phyloP scores from a whole-genome alignment of 2,888 invertebrate genomes.

The Micropterix aruncella region DNA sequence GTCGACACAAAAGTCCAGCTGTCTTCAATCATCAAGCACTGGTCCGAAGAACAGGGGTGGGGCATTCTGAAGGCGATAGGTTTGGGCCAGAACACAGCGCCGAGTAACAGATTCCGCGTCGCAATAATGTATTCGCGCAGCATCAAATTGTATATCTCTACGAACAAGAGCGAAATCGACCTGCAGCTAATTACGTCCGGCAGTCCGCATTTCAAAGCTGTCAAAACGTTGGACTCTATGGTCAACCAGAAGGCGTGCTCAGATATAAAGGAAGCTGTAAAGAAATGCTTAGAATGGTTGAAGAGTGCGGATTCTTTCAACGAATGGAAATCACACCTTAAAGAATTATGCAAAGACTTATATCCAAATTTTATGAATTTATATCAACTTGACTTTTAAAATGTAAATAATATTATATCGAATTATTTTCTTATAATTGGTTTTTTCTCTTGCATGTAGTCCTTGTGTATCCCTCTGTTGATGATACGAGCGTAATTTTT shows the following conservation, averaged over 20 bases:
- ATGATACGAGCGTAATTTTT: too few relatives aligned
- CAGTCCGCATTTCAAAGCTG: background rate
- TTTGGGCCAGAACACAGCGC: conserved; percentile 9
- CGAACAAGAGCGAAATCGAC: background rate
- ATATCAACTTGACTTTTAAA: background rate
- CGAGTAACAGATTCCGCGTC: conserved; percentile 1
- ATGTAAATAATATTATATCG: background rate
- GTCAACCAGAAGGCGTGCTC: conserved; percentile 8
- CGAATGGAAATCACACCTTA: background rate
- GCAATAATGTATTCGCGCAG: background rate
- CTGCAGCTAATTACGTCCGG: background rate
- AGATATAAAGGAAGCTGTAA: conserved; percentile 6
- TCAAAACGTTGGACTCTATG: conserved; percentile 6
- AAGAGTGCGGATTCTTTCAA: conserved; percentile 1
- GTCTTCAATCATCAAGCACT: conserved; percentile 8
- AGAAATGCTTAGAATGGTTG: conserved; percentile 5
- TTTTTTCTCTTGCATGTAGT: background rate
- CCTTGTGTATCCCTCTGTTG: background rate
- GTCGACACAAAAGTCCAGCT: conserved; percentile 5
- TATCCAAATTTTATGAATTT: background rate
- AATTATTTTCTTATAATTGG: background rate
- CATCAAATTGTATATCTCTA: background rate
- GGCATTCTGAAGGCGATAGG: conserved; percentile 10
- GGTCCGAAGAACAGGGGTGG: conserved; percentile 10
- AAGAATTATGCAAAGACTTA: background rate